phyloP scores from a whole-genome alignment of 2,888 invertebrate genomes.

The Hermodice carunculata region DNA sequence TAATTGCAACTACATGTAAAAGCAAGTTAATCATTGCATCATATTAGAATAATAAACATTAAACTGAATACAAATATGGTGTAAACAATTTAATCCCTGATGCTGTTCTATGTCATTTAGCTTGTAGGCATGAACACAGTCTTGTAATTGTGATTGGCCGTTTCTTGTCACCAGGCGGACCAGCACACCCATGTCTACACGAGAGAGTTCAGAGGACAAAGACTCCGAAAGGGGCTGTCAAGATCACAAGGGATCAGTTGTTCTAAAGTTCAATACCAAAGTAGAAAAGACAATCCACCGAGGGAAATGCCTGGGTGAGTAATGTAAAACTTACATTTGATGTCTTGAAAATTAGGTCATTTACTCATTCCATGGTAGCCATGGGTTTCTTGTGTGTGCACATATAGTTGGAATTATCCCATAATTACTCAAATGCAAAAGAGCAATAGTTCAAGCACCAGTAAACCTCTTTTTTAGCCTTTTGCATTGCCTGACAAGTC shows the following conservation, averaged over 20 bases:
- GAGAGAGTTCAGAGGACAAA: slow-evolving; percentile 9
- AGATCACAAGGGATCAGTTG: slow-evolving; percentile 46
- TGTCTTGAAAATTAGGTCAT: not conserved
- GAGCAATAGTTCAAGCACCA: no score
- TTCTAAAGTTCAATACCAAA: slow-evolving; percentile 55
- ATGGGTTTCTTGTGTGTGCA: no score
- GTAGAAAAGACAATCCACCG: slow-evolving; percentile 78
- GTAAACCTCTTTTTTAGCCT: no score
- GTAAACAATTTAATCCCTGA: not conserved
- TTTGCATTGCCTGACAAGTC: no score
- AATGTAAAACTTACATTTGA: not conserved
- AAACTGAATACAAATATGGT: no score
- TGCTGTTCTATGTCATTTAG: not conserved
- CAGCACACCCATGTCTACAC: slow-evolving; percentile 43
- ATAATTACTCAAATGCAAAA: no score
- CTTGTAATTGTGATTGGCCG: no score
- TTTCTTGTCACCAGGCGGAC: slow-evolving; percentile 36
- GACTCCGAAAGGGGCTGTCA: not conserved
- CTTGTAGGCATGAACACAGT: not conserved
- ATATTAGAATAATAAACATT: no score
- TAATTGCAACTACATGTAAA: no score
- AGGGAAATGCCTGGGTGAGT: slow-evolving; percentile 81
- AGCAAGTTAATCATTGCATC: no score
- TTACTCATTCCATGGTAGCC: no score
- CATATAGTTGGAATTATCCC: no score